A percentile compares a stretch with the other conserved stretches of the same genome.
These are phyloP conservation scores for Cotesia typhae DNA, from an alignment of 1,140 invertebrate species.

Conservation along the genomic window DNA sequence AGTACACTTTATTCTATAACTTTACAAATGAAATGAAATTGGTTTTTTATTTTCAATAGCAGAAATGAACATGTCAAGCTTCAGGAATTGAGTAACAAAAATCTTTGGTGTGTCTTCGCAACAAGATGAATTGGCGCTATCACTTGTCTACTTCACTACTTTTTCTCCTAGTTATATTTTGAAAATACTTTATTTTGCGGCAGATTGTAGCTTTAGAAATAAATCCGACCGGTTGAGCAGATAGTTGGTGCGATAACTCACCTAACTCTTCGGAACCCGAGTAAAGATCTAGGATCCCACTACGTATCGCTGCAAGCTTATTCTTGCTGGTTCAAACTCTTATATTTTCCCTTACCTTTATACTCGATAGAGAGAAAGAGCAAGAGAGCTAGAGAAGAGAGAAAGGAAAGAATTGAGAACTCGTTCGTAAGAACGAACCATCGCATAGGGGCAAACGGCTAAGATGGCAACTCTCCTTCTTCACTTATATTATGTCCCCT, in stretches of 20 bases:
- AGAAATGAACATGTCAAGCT: neutral
- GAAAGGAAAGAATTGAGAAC: neutral
- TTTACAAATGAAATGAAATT: no score
- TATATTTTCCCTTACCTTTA: conserved; percentile 39
- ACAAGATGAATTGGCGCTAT: conserved; percentile 14
- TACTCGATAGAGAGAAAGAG: neutral
- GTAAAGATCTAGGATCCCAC: conserved; percentile 23
- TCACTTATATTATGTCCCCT: neutral
- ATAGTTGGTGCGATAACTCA: conserved; percentile 59
- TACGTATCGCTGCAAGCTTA: conserved; percentile 38
- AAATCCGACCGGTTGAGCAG: conserved; percentile 60
- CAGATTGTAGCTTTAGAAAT: conserved; percentile 64
- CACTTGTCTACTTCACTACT: neutral
- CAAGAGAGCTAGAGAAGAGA: neutral
- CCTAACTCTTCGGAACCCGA: conserved; percentile 31
- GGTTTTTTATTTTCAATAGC: no score
- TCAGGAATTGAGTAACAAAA: neutral
- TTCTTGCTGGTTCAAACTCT: conserved; percentile 50
- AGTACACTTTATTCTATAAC: neutral
- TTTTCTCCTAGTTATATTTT: conserved; percentile 27
- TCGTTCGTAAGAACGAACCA: conserved; percentile 42
- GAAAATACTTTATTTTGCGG: conserved; percentile 60
- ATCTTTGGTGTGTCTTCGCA: neutral
- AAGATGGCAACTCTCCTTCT: conserved; percentile 22
- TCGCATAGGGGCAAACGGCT: conserved; percentile 35